Evolutionary conservation across 1,140 invertebrate genomes (phyloP).

Genomic region (Leptonema lineaticorne): DNA sequence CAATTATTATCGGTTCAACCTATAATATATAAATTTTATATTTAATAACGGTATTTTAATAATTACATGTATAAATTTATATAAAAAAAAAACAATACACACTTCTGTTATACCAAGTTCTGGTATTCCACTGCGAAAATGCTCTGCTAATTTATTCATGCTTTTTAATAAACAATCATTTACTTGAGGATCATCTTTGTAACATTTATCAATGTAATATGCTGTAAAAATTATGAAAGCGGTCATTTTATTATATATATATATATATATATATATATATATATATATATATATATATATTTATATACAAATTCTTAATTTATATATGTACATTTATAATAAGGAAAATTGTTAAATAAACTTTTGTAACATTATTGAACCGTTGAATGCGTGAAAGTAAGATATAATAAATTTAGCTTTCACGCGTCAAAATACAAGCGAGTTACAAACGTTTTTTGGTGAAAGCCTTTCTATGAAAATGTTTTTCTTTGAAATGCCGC

Average conservation of each 20-base stretch:
- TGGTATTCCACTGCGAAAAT: slow-evolving; percentile 68
- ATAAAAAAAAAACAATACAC: background rate
- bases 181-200: slow-evolving; percentile 65
- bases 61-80: background rate
- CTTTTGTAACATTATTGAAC: no score
- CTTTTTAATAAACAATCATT: slow-evolving; percentile 71
- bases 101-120: slow-evolving; percentile 65
- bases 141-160: slow-evolving; percentile 68
- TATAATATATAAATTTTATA: slow-evolving; percentile 41
- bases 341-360: no score
- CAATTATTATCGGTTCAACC: slow-evolving; percentile 74
- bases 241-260: background rate
- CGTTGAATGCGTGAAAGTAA: no score
- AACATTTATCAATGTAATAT: slow-evolving; percentile 69
- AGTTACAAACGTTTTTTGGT: no score
- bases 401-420: no score
- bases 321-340: no score
- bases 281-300: background rate
- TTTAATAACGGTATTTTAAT: background rate
- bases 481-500: no score
- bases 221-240: slow-evolving; percentile 45
- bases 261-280: background rate
- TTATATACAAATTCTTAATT: no score
- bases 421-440: no score
- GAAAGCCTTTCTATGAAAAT: no score